These are phyloP conservation scores for Sinelater perroti DNA, from an alignment of 2,888 invertebrate genomes.

Conservation along the genomic window DNA sequence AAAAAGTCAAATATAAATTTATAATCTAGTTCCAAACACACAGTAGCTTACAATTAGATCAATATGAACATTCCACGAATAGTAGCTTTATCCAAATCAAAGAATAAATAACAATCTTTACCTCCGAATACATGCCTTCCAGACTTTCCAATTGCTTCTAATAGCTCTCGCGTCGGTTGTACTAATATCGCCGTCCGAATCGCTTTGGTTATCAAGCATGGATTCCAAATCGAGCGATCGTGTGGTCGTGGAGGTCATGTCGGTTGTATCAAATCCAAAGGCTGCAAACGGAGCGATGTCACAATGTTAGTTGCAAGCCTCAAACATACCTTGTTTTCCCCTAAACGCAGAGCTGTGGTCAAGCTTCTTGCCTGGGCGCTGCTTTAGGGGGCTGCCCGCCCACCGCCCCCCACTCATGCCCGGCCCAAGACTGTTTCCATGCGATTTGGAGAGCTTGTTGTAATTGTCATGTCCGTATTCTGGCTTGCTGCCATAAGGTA, in stretches of 20 bases:
- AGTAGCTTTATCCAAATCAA: no score
- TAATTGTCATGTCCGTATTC: conserved; percentile 63
- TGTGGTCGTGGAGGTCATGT: conserved; percentile 82
- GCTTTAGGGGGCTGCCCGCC: conserved; percentile 62
- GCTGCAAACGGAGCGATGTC: conserved; percentile 67
- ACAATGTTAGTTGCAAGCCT: no score
- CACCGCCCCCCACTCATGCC: conserved; percentile 54
- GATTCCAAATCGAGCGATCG: conserved; percentile 80
- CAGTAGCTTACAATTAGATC: no score
- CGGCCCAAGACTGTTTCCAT: conserved; percentile 36
- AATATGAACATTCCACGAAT: no score
- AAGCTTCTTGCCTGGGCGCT: conserved; percentile 62
- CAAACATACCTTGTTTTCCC: conserved; percentile 67
- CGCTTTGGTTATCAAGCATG: conserved; percentile 73
- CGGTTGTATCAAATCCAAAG: conserved; percentile 77
- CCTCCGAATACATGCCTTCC: conserved; percentile 89
- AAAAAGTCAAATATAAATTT: no score
- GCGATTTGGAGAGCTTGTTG: conserved; percentile 56
- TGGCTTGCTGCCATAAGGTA: conserved; percentile 71
- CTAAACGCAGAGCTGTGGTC: conserved; percentile 64
- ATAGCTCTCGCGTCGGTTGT: conserved; percentile 82
- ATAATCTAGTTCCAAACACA: no score
- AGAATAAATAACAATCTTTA: conserved; percentile 52
- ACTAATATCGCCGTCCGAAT: conserved; percentile 78
- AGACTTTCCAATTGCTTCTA: conserved; percentile 81